A percentile compares a stretch with the other conserved stretches of the same genome.
phyloP scores from a whole-genome alignment of 2,888 invertebrate genomes.

The Drosophila peninsularis region DNA sequence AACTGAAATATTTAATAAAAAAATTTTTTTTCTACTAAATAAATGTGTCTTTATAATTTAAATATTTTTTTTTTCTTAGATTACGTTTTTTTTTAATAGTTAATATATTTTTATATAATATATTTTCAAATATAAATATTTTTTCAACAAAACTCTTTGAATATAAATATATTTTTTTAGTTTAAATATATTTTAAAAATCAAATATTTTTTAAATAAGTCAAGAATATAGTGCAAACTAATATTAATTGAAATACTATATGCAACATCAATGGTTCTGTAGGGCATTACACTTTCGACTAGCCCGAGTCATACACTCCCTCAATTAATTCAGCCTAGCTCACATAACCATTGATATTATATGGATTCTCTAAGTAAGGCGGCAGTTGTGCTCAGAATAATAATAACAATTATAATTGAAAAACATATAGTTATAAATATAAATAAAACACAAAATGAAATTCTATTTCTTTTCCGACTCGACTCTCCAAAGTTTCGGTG shows the following conservation, averaged over 20 bases:
- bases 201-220: not conserved
- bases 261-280: not conserved
- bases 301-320: too few relatives aligned
- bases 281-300: not conserved
- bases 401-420: not conserved
- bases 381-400: conserved; percentile 5
- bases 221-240: not conserved
- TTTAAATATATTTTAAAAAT: not conserved
- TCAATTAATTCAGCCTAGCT: conserved; percentile 3
- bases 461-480: not conserved
- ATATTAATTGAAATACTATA: too few relatives aligned
- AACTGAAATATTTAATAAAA: too few relatives aligned
- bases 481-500: not conserved
- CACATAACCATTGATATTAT: not conserved
- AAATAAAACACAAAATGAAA: not conserved
- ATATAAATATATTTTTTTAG: not conserved
- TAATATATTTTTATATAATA: too few relatives aligned
- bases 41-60: too few relatives aligned
- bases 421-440: not conserved
- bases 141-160: too few relatives aligned
- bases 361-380: not conserved
- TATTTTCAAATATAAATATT: too few relatives aligned
- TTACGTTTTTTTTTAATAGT: too few relatives aligned
- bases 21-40: too few relatives aligned
- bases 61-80: too few relatives aligned